Percentiles rank a stretch among this genome's conserved stretches.
phyloP scores from a whole-genome alignment of 1,140 invertebrate species.

The Drosophila pseudoananassae region DNA sequence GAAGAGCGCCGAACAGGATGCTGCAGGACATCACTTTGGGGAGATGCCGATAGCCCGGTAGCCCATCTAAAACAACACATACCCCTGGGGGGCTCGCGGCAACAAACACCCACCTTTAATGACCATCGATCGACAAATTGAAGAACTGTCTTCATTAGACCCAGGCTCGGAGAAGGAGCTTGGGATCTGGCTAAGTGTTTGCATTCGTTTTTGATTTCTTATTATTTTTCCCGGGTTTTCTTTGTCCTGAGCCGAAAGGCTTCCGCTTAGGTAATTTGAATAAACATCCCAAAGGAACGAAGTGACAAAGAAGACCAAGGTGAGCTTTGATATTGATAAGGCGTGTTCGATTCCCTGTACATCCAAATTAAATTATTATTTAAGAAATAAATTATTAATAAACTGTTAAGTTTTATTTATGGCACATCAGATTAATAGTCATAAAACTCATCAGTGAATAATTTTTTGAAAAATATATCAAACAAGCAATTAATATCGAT shows the following conservation, averaged over 20 bases:
- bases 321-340: not conserved
- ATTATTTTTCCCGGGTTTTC: slow-evolving; percentile 7
- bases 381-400: too few relatives aligned
- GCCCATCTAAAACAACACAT: slow-evolving; percentile 36
- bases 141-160: slow-evolving; percentile 76
- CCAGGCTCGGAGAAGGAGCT: slow-evolving; percentile 16
- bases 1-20: slow-evolving; percentile 5
- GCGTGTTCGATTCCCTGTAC: not conserved
- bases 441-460: too few relatives aligned
- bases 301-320: not conserved
- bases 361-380: not conserved
- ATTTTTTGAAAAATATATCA: too few relatives aligned
- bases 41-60: slow-evolving; percentile 1
- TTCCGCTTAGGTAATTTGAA: slow-evolving; percentile 41
- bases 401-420: too few relatives aligned
- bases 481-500: too few relatives aligned
- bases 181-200: slow-evolving; percentile 30
- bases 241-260: slow-evolving; percentile 3
- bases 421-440: too few relatives aligned
- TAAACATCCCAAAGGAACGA: slow-evolving; percentile 24
- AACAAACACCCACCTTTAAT: slow-evolving; percentile 42
- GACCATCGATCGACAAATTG: slow-evolving; percentile 72
- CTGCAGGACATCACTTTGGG: slow-evolving; percentile 9
- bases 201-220: slow-evolving; percentile 18
- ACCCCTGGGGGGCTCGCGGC: not conserved